Evolutionary conservation across 2,888 invertebrate genomes (phyloP), one percentile per base, ranked within the genome.

Genomic region (Tuberolachnus salignus): DNA sequence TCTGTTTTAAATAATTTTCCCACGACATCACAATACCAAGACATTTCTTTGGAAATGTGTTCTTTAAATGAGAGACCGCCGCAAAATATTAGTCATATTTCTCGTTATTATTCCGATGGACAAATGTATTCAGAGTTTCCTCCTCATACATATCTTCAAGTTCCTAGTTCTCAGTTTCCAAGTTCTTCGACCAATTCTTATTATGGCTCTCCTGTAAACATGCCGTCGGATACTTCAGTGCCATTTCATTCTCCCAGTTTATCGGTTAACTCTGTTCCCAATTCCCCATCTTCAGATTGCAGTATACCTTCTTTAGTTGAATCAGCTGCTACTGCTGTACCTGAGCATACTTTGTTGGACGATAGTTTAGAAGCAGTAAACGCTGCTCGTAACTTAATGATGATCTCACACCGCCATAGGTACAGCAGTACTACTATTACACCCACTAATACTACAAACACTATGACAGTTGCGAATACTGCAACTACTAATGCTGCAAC

Each of bases 381-480:
- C 21, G 78, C 78, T 42, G 78, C 78, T 59, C 78, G 69, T 59
- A 78, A 78, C 59, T 69, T 78, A 69, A 69, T 78, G 67, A 34
- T 78, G 78, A 78, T 78, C 78, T 78, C 78, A 69, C 69, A 78
- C 51, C 78, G 78, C 59, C 67, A 78, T 69, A 78, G 78, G 67
- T 78, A 78, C 69, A 78, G 69, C 49, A 78, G 67, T 67, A 69
- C 67, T 51, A 66, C 59, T 34, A 51, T 64, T 23, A n/a, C 64
- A 23, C 44, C 23, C n/a, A 74, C 42, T 44, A 72, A 46, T 51
- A 64, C 51, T 64, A 64, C 73, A 6, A 23, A 64, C 1, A 49
- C 63, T 23, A 23, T 53, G 3, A 44, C 53, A 11, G 63, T 73
- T 6, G 16, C 63, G 0, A 42, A 8, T 14, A 44, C 63, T 2